Evolutionary conservation across 2,797 vertebrate genomes (phyloP), one percentile per base, ranked within the genome.

Genomic region (Myotis planiceps): DNA sequence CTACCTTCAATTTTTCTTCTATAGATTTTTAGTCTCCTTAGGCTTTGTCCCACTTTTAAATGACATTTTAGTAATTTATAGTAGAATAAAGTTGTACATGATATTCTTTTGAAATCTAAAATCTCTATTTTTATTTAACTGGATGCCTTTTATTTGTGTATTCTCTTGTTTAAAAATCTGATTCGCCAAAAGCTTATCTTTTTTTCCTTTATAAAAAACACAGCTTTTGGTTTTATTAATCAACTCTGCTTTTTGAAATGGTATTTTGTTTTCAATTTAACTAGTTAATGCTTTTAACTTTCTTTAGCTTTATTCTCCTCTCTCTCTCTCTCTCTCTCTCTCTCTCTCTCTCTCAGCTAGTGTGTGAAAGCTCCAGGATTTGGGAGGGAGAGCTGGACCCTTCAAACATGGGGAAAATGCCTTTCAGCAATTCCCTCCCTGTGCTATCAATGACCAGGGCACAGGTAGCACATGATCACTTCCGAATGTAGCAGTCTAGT

Each of bases 181-280:
- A 81, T 68, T 82, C 55, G 66, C 49, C 68, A 78, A 93, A 90
- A 21, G 10, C 13, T 83, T n/a, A 72, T 68, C 37, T 78, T 63
- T 55, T 55, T 85, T 91, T 60, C 12, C 29, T 49, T 79, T 75
- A 65, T 45, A 14, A 27, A 45, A 58, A 87, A 42, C 9, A 66
- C 2, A 72, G n/a, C 16, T 88, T 91, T 93, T 92, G 60, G 27
- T 88, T 95, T 95, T 93, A 88, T 71, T 68, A 88, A 81, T 78
- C 23, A 79, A 78, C n/a, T 76, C 49, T 75, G 29, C 49, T 75
- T 75, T 75, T 75, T 13, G 49, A 89, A 68, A 78, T 25, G 78
- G 42, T 29, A 55, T 47, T 89, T 92, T 88, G 79, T 51, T 93
- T 85, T 60, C 25, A 78, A 47, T 32, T 65, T 85, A 75, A 79